Base-by-base conservation (phyloP, 2,113 vertebrate species). In the Rhea pennata region DNA sequence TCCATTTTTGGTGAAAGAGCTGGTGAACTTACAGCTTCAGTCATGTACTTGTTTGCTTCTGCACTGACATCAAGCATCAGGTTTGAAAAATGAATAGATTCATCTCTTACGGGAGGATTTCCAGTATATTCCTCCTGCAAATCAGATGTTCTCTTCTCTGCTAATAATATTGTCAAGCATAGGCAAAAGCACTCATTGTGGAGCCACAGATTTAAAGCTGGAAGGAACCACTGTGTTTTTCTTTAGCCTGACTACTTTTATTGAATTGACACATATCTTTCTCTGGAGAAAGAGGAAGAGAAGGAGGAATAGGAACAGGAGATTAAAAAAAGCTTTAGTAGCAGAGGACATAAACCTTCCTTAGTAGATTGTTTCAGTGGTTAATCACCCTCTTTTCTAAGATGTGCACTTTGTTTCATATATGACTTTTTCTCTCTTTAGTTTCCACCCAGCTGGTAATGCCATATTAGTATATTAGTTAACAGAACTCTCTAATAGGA, bases 141-240 rank as follows among this genome's bases (percentile, higher is more conserved):
- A 42, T 78, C 39, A 65, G 56, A 67, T 59, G 21, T 65, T 81
- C 12, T 61, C 6, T 26, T 64, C 7, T 69, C n/a, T 80, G 51
- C 27, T n/a, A 16, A 4, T 17, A 42, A 0, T 0, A 19, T 78
- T 82, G 46, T 64, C 5, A 80, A 85, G 22, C 12, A 16, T 26
- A 66, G 46, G 27, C 1, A 61, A 67, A 94, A 20, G 67, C 93
- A 23, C 50, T 88, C 58, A 23, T 9, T 8, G 26, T 61, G 9
- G 48, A 84, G 61, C 27, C 3, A 3, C 11, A 81, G 36, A 54
- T 72, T 79, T 64, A 59, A 75, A 87, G 5, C 5, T 75, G 56
- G 62, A 78, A 87, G n/a, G 69, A 90, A 58, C 6, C 46, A 67
- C 6, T 33, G 6, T 44, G 5, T 39, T 51, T 92, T 14, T 66